phyloP scores from a whole-genome alignment of 1,140 invertebrate species.

The Macrocentrus cingulum region DNA sequence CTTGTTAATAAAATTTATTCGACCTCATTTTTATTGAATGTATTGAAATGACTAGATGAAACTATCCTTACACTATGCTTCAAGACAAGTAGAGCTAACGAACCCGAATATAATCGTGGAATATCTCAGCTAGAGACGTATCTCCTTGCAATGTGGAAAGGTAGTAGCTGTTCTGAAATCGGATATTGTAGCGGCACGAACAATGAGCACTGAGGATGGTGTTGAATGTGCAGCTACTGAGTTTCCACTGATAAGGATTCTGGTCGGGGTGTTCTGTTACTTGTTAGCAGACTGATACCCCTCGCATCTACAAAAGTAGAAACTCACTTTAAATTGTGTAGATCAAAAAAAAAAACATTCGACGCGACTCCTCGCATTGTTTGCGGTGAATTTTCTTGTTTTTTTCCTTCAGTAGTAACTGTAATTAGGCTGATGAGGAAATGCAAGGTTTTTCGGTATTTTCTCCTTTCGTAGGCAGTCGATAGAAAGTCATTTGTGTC shows the following conservation, averaged over 20 bases:
- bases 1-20: no score
- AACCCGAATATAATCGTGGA: constrained; percentile 3
- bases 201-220: neutral
- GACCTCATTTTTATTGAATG: neutral
- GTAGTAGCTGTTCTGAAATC: constrained; percentile 9
- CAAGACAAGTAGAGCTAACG: neutral
- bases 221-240: neutral
- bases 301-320: no score
- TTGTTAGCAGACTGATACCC: constrained; percentile 3
- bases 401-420: neutral
- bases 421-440: neutral
- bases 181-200: constrained; percentile 12
- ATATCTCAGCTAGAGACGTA: constrained; percentile 5
- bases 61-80: no score
- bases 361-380: no score
- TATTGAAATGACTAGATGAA: no score
- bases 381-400: neutral
- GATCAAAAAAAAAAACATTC: no score
- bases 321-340: no score
- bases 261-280: neutral
- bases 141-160: constrained; percentile 1
- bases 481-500: neutral
- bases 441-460: neutral
- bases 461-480: no score
- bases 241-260: constrained; percentile 9